phyloP scores from a whole-genome alignment of 2,888 invertebrate genomes.

The Fissipunctia ypsillon region DNA sequence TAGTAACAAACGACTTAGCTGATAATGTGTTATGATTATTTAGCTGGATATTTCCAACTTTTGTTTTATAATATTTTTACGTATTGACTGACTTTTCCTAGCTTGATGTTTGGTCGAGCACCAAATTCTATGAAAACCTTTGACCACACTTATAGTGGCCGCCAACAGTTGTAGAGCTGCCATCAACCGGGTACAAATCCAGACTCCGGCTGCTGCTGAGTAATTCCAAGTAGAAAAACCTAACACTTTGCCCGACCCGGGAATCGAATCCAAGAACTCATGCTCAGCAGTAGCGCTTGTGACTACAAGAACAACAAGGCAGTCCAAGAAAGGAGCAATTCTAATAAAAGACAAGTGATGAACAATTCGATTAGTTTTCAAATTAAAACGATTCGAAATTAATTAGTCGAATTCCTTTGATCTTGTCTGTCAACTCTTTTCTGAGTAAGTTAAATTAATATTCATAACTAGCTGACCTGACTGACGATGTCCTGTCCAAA shows the following conservation, averaged over 20 bases:
- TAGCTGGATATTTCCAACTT: neutral
- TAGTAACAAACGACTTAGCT: neutral
- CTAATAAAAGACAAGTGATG: neutral
- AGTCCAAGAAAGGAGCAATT: neutral
- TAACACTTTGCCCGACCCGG: neutral
- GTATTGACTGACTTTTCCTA: no score
- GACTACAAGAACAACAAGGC: neutral
- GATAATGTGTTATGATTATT: neutral
- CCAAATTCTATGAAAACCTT: no score
- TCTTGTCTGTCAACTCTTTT: slow-evolving; percentile 7
- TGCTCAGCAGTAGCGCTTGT: neutral
- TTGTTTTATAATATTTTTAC: no score
- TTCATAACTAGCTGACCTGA: no score
- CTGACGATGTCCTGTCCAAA: no score
- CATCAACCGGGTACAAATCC: no score
- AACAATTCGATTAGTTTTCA: neutral
- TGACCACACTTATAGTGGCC: no score
- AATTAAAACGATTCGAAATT: slow-evolving; percentile 3
- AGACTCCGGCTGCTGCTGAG: neutral
- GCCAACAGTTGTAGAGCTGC: no score
- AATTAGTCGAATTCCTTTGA: slow-evolving; percentile 34
- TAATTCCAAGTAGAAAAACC: neutral
- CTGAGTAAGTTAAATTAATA: slow-evolving; percentile 24
- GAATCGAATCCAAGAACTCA: neutral
- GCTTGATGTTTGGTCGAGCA: no score